Evolutionary conservation across 2,797 vertebrate genomes (phyloP), one percentile per base, ranked within the genome.

Genomic region (Xerus rutilus): DNA sequence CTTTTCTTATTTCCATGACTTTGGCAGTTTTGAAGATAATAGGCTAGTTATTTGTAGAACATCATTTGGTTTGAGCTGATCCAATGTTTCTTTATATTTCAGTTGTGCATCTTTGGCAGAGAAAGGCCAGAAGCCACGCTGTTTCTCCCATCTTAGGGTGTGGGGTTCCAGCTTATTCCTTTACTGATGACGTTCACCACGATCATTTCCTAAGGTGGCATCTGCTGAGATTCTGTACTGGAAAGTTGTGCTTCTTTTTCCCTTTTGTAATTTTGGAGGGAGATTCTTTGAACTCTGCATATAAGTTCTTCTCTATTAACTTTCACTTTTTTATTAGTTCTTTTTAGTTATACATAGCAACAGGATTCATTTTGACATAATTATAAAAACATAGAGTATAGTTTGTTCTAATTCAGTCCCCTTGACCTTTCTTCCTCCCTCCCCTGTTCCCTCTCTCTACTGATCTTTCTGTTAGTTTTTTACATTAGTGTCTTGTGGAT

Each of bases 141-240:
- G 28, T 47, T 65, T 35, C 54, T 73, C 74, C 67, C 3, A 0
- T 64, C 23, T 1, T 0, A 0, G 0, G 17, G 9, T 2, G 52
- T 11, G 20, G 28, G 5, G 30, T 85, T 85, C 65, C 8, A 20
- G 15, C 25, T 23, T 20, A 20, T 79, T 21, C 67, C 23, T 0
- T 65, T 70, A 30, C n/a, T 7, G 35, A 20, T 30, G 49, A 25
- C 7, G 28, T 17, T 82, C 8, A 14, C 0, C 25, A 10, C 1
- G 4, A 43, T 47, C 8, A 7, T n/a, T 57, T 86, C 30, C 59
- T 54, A 74, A 4, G 1, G 28, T 28, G 28, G 17, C 0, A 1
- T 45, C 67, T 7, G 1, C 28, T 17, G 54, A 47, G 21, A 39
- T 69, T 79, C 49, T 89, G 30, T 54, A 14, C 3, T 3, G 7